Percentiles rank a stretch among this genome's conserved stretches.
These are phyloP conservation scores for Chaetorhynchus papuensis DNA, from an alignment of 2,113 vertebrate species.

Conservation along the genomic window DNA sequence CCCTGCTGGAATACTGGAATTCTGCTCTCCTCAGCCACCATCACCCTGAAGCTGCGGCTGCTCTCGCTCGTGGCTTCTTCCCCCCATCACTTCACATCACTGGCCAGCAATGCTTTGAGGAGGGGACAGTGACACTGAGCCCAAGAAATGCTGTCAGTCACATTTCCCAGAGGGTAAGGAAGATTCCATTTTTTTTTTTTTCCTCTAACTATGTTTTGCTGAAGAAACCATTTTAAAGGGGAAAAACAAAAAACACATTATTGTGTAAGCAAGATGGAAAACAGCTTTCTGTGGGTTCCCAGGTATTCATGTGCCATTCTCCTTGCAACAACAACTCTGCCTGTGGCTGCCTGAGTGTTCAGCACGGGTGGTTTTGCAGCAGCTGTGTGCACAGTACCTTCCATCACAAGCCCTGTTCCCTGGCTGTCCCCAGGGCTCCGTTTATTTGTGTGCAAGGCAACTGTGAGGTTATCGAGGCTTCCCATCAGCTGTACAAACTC, in stretches of 20 bases:
- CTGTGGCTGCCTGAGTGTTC: background rate
- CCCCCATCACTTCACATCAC: background rate
- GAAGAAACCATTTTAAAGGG: background rate
- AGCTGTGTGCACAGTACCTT: background rate
- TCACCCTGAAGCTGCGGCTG: background rate
- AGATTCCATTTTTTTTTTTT: background rate
- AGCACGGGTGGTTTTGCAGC: background rate
- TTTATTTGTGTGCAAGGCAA: slow-evolving; percentile 36
- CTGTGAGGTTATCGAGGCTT: background rate
- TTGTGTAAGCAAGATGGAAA: background rate
- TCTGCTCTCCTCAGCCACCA: background rate
- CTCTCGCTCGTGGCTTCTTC: accelerated
- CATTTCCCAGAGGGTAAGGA: background rate
- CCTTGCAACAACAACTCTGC: background rate
- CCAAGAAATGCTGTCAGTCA: background rate
- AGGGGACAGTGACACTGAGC: background rate
- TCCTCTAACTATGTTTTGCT: background rate
- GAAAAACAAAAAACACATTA: background rate
- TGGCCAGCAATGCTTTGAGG: background rate
- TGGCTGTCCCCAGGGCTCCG: background rate
- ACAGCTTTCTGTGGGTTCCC: background rate
- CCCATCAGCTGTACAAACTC: slow-evolving; percentile 40
- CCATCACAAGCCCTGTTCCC: background rate
- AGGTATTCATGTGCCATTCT: slow-evolving; percentile 10
- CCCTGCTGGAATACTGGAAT: background rate